Percentiles rank a stretch among this genome's conserved stretches.
Evolutionary conservation across 2,888 invertebrate species (phyloP).

Genomic region (Paralinhomoeus sp.): DNA sequence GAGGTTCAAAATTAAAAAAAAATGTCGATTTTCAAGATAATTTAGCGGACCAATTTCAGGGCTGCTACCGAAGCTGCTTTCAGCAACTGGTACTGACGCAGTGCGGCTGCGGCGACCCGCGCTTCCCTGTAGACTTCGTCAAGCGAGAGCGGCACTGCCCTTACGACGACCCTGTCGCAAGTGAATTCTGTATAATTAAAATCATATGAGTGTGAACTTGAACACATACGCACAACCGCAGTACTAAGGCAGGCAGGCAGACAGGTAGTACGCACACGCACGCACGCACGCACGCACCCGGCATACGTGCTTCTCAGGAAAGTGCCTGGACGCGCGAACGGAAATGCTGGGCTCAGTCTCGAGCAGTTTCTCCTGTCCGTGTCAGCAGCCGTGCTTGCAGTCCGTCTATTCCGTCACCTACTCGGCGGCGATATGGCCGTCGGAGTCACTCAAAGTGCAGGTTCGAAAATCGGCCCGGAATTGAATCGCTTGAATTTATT

Average conservation of each 20-base stretch:
- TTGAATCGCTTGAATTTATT: no score
- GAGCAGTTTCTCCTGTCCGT: conserved; percentile 14
- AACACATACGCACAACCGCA: no score
- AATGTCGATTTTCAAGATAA: background rate
- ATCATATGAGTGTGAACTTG: no score
- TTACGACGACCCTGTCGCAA: background rate
- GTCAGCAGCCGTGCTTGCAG: conserved; percentile 20
- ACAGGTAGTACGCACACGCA: no score
- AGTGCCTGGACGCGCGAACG: conserved; percentile 16
- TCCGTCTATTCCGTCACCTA: conserved; percentile 18
- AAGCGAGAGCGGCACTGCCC: background rate
- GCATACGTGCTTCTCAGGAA: conserved; percentile 10
- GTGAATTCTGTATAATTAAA: no score
- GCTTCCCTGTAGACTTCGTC: conserved; percentile 11
- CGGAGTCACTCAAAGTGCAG: conserved; percentile 9
- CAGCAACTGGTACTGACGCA: conserved; percentile 17
- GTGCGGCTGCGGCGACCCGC: conserved; percentile 21
- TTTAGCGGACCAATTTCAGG: conserved; percentile 6
- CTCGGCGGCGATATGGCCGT: conserved; percentile 21
- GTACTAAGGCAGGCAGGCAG: no score
- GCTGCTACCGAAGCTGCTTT: conserved; percentile 21
- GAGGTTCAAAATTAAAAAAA: conserved; percentile 8
- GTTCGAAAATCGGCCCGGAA: no score
- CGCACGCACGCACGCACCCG: no score
- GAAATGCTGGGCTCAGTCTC: conserved; percentile 15